phyloP scores from a whole-genome alignment of 2,113 vertebrate species.

The Sakesphorus luctuosus region DNA sequence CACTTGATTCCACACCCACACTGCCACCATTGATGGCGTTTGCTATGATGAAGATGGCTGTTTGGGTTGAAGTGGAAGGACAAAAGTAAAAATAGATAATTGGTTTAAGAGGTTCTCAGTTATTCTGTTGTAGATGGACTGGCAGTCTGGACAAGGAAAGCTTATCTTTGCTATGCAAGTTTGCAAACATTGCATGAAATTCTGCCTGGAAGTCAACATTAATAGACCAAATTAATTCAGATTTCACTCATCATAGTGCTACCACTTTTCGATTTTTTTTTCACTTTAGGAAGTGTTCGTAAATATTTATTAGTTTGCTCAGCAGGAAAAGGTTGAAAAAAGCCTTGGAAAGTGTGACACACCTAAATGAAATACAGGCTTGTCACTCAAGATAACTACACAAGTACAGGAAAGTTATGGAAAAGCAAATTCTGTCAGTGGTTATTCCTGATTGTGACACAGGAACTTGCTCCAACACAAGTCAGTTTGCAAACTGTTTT shows the following conservation, averaged over 20 bases:
- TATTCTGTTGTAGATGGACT: not conserved
- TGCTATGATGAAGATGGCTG: not conserved
- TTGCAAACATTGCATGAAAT: not conserved
- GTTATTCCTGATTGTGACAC: not conserved
- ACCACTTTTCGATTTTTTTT: not conserved
- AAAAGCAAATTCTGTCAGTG: not conserved
- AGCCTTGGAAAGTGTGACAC: not conserved
- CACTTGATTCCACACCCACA: not conserved
- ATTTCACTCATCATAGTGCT: not conserved
- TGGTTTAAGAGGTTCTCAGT: not conserved
- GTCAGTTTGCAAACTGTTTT: not conserved
- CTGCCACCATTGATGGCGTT: not conserved
- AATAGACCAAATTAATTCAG: not conserved
- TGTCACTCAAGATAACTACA: not conserved
- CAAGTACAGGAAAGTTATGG: not conserved
- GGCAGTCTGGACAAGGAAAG: not conserved
- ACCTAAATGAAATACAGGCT: not conserved
- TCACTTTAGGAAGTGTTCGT: not conserved
- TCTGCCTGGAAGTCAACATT: not conserved
- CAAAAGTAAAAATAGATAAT: not conserved
- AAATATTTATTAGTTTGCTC: slow-evolving; percentile 27
- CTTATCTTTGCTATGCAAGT: not conserved
- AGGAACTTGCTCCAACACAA: not conserved
- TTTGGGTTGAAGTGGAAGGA: not conserved
- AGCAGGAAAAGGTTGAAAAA: not conserved